Evolutionary conservation across 2,888 invertebrate species (phyloP).

Genomic region (Tigriopus californicus): DNA sequence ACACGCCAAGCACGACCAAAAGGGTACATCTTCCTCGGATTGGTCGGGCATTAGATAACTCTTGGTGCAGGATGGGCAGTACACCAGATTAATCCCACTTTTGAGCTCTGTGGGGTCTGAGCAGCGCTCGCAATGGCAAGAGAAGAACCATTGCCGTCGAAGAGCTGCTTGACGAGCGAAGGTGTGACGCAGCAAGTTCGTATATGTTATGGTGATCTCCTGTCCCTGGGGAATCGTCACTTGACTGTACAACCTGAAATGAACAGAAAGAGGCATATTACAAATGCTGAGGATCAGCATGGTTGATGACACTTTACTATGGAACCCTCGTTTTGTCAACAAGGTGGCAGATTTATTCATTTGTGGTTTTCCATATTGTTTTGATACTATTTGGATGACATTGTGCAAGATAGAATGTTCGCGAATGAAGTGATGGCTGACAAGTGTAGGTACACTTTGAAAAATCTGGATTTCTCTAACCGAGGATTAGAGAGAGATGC

Average conservation of each 20-base stretch:
- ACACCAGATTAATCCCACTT: background rate
- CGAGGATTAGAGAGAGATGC: no score
- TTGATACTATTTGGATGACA: no score
- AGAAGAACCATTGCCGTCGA: background rate
- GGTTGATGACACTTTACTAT: no score
- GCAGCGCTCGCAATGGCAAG: background rate
- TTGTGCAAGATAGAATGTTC: no score
- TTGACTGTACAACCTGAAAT: conserved; percentile 1
- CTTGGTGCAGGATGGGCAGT: background rate
- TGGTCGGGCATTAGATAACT: background rate
- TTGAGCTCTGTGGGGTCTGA: background rate
- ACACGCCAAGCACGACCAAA: background rate
- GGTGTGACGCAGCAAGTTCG: conserved; percentile 3
- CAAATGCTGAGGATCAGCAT: no score
- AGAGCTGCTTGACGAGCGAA: background rate
- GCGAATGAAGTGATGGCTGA: no score
- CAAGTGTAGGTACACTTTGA: no score
- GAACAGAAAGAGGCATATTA: background rate
- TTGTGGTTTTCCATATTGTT: no score
- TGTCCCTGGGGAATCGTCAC: background rate
- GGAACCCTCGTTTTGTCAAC: no score
- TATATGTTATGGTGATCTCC: conserved; percentile 5
- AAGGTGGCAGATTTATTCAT: no score
- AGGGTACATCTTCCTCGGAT: background rate
- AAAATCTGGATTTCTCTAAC: no score